A percentile compares a stretch with the other conserved stretches of the same genome.
phyloP scores from a whole-genome alignment of 2,888 invertebrate species.

The Leptarthrus brevirostris region DNA sequence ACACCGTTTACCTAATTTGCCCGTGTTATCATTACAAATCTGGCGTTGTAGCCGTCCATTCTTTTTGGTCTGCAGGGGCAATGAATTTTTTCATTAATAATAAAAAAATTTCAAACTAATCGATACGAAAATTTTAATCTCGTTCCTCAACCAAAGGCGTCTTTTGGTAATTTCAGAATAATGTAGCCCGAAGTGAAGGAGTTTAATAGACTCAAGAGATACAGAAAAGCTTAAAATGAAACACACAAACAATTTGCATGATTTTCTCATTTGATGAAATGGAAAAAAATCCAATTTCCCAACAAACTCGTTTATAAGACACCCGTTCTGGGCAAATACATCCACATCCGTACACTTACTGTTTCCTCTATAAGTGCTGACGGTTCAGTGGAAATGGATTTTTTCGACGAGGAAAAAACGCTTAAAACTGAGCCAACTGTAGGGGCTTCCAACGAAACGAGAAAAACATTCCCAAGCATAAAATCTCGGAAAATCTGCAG shows the following conservation, averaged over 20 bases:
- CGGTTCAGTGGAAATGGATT: conserved; percentile 41
- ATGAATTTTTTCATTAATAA: too few species aligned
- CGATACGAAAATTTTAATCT: not conserved
- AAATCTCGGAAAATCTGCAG: conserved; percentile 35
- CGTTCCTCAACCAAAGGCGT: conserved; percentile 39
- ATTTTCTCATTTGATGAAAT: conserved; percentile 51
- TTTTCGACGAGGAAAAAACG: conserved; percentile 26
- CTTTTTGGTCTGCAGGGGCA: too few species aligned
- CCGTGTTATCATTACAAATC: too few species aligned
- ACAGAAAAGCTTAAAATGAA: conserved; percentile 47
- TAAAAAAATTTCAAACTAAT: not conserved
- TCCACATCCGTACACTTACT: conserved; percentile 38
- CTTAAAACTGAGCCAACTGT: conserved; percentile 41
- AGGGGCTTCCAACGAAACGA: conserved; percentile 13
- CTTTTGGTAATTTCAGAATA: conserved; percentile 34
- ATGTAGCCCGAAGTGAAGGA: conserved; percentile 44
- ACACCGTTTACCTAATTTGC: too few species aligned
- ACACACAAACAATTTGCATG: conserved; percentile 49
- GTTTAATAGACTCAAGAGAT: conserved; percentile 48
- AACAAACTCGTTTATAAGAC: conserved; percentile 48
- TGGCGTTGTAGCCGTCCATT: too few species aligned
- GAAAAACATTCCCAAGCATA: conserved; percentile 24
- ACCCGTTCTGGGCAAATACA: conserved; percentile 45
- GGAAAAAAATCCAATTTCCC: conserved; percentile 49
- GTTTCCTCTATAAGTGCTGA: conserved; percentile 45